Evolutionary conservation across 1,140 invertebrate species (phyloP).

Genomic region (Drosophila asahinai): DNA sequence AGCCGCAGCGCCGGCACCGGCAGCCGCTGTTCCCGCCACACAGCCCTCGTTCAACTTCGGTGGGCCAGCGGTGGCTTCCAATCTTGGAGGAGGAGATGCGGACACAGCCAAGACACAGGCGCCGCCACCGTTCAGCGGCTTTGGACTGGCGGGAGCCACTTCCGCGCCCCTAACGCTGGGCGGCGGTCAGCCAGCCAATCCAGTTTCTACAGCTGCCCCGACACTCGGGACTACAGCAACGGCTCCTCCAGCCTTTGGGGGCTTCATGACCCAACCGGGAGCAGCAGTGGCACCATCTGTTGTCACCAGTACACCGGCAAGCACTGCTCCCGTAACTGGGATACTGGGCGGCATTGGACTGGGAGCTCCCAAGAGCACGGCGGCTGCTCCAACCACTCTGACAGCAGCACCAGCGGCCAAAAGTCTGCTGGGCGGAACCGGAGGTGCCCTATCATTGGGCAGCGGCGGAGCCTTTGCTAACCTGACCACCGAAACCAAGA

Average conservation of each 20-base stretch:
- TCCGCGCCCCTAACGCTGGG: constrained; percentile 25
- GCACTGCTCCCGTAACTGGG: constrained; percentile 15
- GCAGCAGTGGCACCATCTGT: constrained; percentile 33
- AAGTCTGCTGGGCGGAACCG: constrained; percentile 40
- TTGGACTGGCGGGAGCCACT: constrained; percentile 34
- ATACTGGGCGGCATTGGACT: constrained; percentile 24
- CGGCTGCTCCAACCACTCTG: constrained; percentile 19
- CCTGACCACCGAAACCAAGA: constrained; percentile 68
- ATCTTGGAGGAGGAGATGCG: constrained; percentile 61
- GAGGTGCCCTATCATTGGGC: constrained; percentile 24
- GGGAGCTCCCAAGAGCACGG: constrained; percentile 30
- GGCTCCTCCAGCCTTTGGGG: constrained; percentile 46
- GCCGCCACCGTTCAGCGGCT: constrained; percentile 58
- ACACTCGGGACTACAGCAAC: constrained; percentile 27
- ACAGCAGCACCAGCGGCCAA: constrained; percentile 29
- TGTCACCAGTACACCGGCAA: constrained; percentile 12
- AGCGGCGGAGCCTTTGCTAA: constrained; percentile 65
- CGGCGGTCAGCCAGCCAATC: constrained; percentile 8
- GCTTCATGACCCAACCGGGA: constrained; percentile 43
- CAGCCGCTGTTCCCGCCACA: constrained; percentile 42
- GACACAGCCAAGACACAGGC: constrained; percentile 45
- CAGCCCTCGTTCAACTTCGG: constrained; percentile 65
- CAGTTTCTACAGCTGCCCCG: constrained; percentile 22
- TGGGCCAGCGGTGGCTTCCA: constrained; percentile 19
- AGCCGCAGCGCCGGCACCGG: constrained; percentile 6